A percentile compares a stretch with the other conserved stretches of the same genome.
Conservation (phyloP, 2,797 vertebrate species). For the Valencia hispanica region DNA sequence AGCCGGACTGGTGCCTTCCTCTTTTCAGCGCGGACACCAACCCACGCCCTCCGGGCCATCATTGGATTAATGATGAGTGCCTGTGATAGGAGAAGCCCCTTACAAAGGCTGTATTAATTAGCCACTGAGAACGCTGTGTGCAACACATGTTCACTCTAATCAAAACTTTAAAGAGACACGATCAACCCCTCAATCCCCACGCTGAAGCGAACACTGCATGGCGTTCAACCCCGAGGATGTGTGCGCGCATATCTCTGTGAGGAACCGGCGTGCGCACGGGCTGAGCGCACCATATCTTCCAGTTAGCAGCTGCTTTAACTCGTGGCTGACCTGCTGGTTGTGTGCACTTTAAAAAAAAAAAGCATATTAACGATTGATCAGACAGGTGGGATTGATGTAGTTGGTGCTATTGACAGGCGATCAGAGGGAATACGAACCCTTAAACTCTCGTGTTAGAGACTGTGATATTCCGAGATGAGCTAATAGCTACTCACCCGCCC, state of each 20-base stretch:
- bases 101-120: conserved; percentile 65
- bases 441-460: conserved; percentile 3
- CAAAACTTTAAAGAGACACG: conserved; percentile 65
- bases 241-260: conserved; percentile 32
- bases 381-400: conserved; percentile 65
- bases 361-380: conserved; percentile 63
- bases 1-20: conserved; percentile 53
- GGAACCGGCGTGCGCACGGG: conserved; percentile 25
- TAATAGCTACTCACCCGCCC: conserved; percentile 71
- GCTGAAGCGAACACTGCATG: conserved; percentile 26
- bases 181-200: conserved; percentile 47
- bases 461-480: neutral
- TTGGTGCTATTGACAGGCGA: conserved; percentile 11
- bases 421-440: neutral
- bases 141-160: conserved; percentile 69
- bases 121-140: conserved; percentile 41
- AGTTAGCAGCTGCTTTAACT: conserved; percentile 51
- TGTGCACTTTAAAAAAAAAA: conserved; percentile 37
- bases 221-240: conserved; percentile 34
- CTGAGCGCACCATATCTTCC: conserved; percentile 42
- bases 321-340: conserved; percentile 38
- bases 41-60: conserved; percentile 69
- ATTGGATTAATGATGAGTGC: conserved; percentile 63
- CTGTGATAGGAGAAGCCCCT: conserved; percentile 50
- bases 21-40: conserved; percentile 58